phyloP scores from a whole-genome alignment of 2,113 vertebrate species.

The Urocitellus parryii region DNA sequence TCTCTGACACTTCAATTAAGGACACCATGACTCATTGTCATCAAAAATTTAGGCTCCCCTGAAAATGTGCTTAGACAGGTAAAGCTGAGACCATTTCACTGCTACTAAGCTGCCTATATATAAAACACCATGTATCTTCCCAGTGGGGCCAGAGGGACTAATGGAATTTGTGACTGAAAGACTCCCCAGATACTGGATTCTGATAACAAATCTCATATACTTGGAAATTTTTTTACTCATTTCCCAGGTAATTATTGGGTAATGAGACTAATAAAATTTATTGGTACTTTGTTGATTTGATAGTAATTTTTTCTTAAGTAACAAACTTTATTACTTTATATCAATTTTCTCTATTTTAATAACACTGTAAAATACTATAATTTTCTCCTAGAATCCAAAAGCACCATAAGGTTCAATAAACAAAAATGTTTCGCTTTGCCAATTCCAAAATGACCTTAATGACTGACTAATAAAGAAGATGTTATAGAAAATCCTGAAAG shows the following conservation, averaged over 20 bases:
- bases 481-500: conserved; percentile 64
- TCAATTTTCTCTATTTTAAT: conserved; percentile 53
- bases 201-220: neutral
- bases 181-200: neutral
- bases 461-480: conserved; percentile 31
- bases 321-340: conserved; percentile 16
- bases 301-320: conserved; percentile 31
- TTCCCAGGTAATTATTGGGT: neutral
- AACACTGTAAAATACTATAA: conserved; percentile 30
- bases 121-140: neutral
- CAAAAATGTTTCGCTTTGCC: conserved; percentile 55
- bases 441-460: conserved; percentile 46
- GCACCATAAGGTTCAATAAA: conserved; percentile 55
- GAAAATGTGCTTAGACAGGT: neutral
- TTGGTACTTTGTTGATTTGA: neutral
- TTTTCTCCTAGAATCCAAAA: conserved; percentile 29
- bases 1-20: neutral
- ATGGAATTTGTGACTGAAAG: neutral
- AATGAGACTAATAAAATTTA: conserved; percentile 12
- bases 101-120: neutral
- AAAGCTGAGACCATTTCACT: neutral
- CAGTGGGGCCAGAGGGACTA: neutral
- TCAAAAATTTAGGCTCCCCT: neutral
- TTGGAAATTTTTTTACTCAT: neutral
- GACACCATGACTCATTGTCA: neutral